Evolutionary conservation across 2,113 vertebrate genomes (phyloP).

Genomic region (Campylomormyrus numenius): DNA sequence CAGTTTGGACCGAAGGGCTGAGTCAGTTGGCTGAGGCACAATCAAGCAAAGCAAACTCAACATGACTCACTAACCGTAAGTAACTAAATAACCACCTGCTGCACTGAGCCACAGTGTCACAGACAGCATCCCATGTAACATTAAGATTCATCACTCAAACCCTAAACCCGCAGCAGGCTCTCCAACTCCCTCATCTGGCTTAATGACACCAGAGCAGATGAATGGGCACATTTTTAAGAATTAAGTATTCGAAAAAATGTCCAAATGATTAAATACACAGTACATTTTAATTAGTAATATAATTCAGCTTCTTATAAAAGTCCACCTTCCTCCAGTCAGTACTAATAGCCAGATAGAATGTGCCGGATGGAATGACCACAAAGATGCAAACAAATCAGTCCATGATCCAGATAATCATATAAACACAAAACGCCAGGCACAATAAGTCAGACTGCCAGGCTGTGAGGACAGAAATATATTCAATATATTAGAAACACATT

Average conservation of each 20-base stretch:
- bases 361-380: neutral
- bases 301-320: neutral
- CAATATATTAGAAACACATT: neutral
- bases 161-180: neutral
- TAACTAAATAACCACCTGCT: neutral
- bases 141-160: neutral
- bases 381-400: neutral
- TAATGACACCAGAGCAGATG: neutral
- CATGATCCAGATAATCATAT: neutral
- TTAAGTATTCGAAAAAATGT: neutral
- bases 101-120: neutral
- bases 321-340: neutral
- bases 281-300: neutral
- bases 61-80: neutral
- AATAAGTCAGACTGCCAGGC: neutral
- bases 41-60: neutral
- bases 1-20: neutral
- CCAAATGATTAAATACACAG: neutral
- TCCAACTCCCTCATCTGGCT: neutral
- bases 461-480: neutral
- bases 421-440: neutral
- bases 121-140: neutral
- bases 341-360: neutral
- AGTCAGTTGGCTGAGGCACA: neutral
- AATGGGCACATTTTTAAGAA: neutral